A percentile compares a stretch with the other conserved stretches of the same genome.
Conservation (phyloP, 2,113 vertebrate species). For the Sinocyclocheilus anophthalmus region DNA sequence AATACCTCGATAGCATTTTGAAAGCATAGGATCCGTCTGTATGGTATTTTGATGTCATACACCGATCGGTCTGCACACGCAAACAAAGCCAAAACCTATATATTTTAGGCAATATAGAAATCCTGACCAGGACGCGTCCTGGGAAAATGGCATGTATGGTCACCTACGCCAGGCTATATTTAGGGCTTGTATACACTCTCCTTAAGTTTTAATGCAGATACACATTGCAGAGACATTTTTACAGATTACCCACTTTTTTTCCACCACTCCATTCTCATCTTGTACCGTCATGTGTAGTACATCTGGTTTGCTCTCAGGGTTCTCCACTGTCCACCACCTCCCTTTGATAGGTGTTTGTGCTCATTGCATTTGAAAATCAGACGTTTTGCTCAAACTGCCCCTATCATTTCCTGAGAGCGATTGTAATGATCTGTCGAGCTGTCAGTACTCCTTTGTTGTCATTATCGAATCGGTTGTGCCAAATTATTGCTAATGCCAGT, state of each 20-base stretch:
- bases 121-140: too few species aligned
- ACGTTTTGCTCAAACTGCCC: conserved; percentile 15
- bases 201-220: neutral
- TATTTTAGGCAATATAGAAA: too few species aligned
- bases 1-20: too few species aligned
- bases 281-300: conserved; percentile 22
- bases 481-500: conserved; percentile 22
- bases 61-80: too few species aligned
- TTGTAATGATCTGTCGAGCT: conserved; percentile 29
- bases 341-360: neutral
- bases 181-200: conserved; percentile 11
- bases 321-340: neutral
- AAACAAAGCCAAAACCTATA: too few species aligned
- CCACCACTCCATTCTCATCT: neutral
- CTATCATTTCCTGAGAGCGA: conserved; percentile 29
- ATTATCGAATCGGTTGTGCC: conserved; percentile 1
- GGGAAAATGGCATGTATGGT: too few species aligned
- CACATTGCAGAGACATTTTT: neutral
- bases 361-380: conserved; percentile 38
- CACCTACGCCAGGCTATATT: conserved; percentile 18
- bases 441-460: conserved; percentile 16
- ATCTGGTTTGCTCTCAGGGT: conserved; percentile 33
- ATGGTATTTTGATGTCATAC: too few species aligned
- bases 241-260: neutral
- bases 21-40: too few species aligned